Evolutionary conservation across 2,888 invertebrate species (phyloP).

Genomic region (Drosophila anomalata): DNA sequence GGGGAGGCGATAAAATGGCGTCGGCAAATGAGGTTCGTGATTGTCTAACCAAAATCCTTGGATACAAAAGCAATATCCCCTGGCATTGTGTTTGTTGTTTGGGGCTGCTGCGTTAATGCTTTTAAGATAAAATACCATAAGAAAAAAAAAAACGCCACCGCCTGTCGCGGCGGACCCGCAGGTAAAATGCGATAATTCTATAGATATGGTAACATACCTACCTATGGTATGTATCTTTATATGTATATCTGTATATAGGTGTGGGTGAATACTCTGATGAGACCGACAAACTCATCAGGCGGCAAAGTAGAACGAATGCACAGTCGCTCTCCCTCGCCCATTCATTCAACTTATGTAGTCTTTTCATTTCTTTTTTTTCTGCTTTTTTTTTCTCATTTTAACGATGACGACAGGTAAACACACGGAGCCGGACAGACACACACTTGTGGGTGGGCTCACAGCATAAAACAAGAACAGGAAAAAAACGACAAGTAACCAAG

Average conservation of each 20-base stretch:
- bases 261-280: conserved; percentile 3
- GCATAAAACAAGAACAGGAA: conserved; percentile 10
- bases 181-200: conserved; percentile 55
- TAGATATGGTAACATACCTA: conserved; percentile 19
- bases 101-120: conserved; percentile 43
- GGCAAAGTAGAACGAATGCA: conserved; percentile 48
- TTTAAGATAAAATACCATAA: conserved; percentile 67
- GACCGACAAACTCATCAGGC: conserved; percentile 63
- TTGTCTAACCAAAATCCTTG: conserved; percentile 29
- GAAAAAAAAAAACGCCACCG: conserved; percentile 47
- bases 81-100: conserved; percentile 17
- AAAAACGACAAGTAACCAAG: conserved; percentile 20
- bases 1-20: conserved; percentile 64
- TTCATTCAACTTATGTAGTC: conserved; percentile 65
- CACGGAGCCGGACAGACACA: conserved; percentile 50
- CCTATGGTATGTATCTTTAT: not conserved
- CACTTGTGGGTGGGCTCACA: conserved; percentile 72
- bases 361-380: conserved; percentile 34
- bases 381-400: conserved; percentile 38
- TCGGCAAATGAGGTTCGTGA: conserved; percentile 48
- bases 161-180: conserved; percentile 52
- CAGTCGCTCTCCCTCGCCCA: conserved; percentile 65
- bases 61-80: conserved; percentile 41
- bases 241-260: not conserved
- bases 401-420: conserved; percentile 55